phyloP scores from a whole-genome alignment of 2,113 vertebrate genomes.

The Morone saxatilis region DNA sequence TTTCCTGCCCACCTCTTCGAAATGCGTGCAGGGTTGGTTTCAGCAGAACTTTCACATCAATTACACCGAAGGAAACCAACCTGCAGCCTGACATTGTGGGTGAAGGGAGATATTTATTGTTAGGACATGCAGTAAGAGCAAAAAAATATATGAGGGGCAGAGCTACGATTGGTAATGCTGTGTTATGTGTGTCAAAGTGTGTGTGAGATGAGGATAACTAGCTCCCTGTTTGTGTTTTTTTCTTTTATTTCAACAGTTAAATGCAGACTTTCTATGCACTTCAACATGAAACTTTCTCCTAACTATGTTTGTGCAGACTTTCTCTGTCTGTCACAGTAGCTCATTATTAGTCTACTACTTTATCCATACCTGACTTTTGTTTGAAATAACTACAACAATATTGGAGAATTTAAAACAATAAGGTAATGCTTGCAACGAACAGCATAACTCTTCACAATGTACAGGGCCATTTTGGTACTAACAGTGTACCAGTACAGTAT shows the following conservation, averaged over 20 bases:
- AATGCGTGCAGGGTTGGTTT: slow-evolving; percentile 81
- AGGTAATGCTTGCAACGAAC: not conserved
- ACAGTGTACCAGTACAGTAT: not conserved
- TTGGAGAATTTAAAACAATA: not conserved
- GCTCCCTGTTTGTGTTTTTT: slow-evolving; percentile 36
- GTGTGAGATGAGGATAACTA: slow-evolving; percentile 22
- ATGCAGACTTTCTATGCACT: not conserved
- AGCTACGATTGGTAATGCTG: slow-evolving; percentile 6
- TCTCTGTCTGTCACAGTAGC: not conserved
- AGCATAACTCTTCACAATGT: no score
- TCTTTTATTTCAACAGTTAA: slow-evolving; percentile 19
- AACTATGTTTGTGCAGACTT: not conserved
- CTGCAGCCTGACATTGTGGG: slow-evolving; percentile 77
- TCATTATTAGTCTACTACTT: not conserved
- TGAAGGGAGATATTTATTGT: slow-evolving; percentile 84
- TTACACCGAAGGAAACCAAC: slow-evolving; percentile 88
- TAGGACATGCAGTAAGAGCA: slow-evolving; percentile 61
- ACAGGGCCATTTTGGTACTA: no score
- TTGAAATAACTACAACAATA: not conserved
- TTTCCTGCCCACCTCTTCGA: slow-evolving; percentile 86
- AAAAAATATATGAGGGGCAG: slow-evolving; percentile 30
- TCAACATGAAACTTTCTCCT: not conserved
- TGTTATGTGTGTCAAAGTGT: slow-evolving; percentile 43
- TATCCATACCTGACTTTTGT: not conserved
- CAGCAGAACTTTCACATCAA: slow-evolving; percentile 85